These are phyloP conservation scores for Cossypha niveicapilla DNA, from an alignment of 2,797 vertebrate genomes.

Conservation along the genomic window DNA sequence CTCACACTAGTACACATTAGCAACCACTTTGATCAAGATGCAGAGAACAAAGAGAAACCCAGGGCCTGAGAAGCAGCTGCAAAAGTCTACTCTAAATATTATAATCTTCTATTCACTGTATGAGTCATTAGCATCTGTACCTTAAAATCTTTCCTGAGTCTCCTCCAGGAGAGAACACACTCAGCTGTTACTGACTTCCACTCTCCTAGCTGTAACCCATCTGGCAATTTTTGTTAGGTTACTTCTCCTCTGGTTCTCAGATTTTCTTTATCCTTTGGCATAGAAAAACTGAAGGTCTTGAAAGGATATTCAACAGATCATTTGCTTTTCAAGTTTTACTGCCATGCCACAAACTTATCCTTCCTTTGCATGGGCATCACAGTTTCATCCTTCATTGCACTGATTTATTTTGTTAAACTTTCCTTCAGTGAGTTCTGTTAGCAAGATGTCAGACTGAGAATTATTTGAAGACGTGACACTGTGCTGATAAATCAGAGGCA, in stretches of 20 bases:
- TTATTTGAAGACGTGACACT: rapidly evolving
- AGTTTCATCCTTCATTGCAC: not conserved
- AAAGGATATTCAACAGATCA: not conserved
- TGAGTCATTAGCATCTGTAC: not conserved
- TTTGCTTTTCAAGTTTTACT: not conserved
- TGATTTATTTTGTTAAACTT: not conserved
- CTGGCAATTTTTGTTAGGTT: not conserved
- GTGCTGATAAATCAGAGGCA: not conserved
- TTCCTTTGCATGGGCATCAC: not conserved
- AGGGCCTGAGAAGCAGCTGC: not conserved
- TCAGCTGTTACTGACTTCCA: not conserved
- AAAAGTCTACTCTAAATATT: not conserved
- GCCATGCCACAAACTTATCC: not conserved
- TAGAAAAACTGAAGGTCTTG: not conserved
- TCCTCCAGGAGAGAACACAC: not conserved
- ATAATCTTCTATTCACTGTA: not conserved
- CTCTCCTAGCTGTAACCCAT: not conserved
- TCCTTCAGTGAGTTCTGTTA: not conserved
- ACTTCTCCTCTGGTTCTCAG: not conserved
- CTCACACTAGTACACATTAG: not conserved
- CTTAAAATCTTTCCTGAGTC: not conserved
- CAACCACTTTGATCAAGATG: not conserved
- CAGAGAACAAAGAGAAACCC: not conserved
- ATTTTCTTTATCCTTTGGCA: not conserved
- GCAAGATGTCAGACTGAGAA: not conserved